phyloP scores from a whole-genome alignment of 2,888 invertebrate genomes.

The Phalera bucephala region DNA sequence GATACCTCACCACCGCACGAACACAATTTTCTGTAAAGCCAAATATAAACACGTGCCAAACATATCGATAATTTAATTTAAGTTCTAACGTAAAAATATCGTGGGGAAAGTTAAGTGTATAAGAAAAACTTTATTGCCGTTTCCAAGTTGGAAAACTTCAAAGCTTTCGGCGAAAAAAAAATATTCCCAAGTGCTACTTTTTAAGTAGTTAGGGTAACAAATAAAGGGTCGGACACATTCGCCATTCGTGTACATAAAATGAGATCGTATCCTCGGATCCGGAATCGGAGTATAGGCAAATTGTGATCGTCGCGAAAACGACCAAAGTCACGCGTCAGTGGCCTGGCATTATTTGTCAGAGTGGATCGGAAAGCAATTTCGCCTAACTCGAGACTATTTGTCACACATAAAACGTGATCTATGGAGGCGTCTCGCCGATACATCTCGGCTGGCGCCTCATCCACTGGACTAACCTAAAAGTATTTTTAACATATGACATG shows the following conservation, averaged over 20 bases:
- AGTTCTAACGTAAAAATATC: constrained; percentile 37
- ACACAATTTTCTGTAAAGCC: constrained; percentile 18
- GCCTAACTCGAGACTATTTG: constrained; percentile 78
- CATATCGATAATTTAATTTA: constrained; percentile 35
- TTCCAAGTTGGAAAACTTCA: constrained; percentile 35
- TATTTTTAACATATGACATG: constrained; percentile 38
- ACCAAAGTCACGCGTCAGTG: constrained; percentile 71
- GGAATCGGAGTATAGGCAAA: constrained; percentile 58
- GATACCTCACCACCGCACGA: constrained; percentile 1
- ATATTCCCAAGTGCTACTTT: constrained; percentile 40
- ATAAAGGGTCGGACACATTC: constrained; percentile 53
- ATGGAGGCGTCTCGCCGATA: constrained; percentile 57
- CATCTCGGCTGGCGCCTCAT: constrained; percentile 36
- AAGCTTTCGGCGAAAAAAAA: constrained; percentile 33
- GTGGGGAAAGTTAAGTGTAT: constrained; percentile 33
- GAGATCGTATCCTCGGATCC: constrained; percentile 47
- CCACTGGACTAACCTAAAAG: constrained; percentile 35
- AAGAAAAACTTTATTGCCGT: constrained; percentile 36
- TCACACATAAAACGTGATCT: constrained; percentile 79
- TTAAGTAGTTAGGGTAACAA: constrained; percentile 50
- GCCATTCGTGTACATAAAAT: constrained; percentile 54
- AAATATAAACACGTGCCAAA: constrained; percentile 22
- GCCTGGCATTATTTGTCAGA: constrained; percentile 77
- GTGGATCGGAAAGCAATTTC: constrained; percentile 80
- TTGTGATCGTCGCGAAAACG: constrained; percentile 69